Evolutionary conservation across 2,888 invertebrate species (phyloP), one percentile per base, ranked within the genome.

Genomic region (Loripinus fragilis): DNA sequence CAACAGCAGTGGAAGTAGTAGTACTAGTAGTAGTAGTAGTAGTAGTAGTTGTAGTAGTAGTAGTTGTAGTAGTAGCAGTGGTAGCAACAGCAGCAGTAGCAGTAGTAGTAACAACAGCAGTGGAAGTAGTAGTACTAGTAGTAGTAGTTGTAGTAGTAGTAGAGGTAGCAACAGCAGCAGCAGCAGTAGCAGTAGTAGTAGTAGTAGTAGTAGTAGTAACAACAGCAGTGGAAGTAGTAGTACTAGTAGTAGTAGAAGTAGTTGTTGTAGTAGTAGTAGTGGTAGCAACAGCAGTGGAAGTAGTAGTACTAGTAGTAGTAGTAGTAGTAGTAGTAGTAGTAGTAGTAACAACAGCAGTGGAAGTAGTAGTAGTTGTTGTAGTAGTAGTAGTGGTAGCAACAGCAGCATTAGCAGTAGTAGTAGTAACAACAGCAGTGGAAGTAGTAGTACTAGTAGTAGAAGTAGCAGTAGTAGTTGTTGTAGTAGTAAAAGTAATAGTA

Each of bases 361-460:
- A 8, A 38, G 38, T 38, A 38, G 38, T 38, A 38, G 38, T 38
- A 38, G 38, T 38, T 8, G 38, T 38, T 8, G 38, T 38, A 38
- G 38, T 38, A 38, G 38, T 38, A 8, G 38, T 38, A 38, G 38
- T 38, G 12, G 38, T 38, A 38, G 38, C 12, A 38, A 8, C 12
- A 38, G 38, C 5, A 38, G 38, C 12, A 38, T 5, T 38, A 38
- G 38, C 12, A 38, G 38, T 38, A 38, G 38, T 38, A 38, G 38
- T 38, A 38, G 38, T n/a, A n/a, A n/a, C n/a, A n/a, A n/a, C n/a
- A n/a, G n/a, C n/a, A n/a, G n/a, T 69, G 67, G 74, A 77, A 74
- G 80, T 76, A 72, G 82, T 80, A 74, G 69, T 73, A 76, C 74
- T 75, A 76, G 78, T 75, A 80, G 81, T 75, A 79, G 75, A 75